phyloP scores from a whole-genome alignment of 2,888 invertebrate species.

The Agriopis aurantiaria region DNA sequence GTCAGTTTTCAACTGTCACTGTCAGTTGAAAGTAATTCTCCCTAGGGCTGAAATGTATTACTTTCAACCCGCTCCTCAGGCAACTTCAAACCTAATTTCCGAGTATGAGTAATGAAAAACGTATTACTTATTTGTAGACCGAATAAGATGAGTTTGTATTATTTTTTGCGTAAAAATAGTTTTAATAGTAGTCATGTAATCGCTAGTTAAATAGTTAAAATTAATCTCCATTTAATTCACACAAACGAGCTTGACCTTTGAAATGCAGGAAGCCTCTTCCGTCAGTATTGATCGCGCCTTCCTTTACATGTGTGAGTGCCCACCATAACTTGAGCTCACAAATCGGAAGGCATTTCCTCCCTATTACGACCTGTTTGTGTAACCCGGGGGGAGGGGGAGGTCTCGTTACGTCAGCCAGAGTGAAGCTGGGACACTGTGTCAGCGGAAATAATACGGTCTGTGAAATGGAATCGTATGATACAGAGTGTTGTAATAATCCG shows the following conservation, averaged over 20 bases:
- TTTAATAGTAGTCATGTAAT: too few relatives aligned
- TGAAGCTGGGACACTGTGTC: constrained; percentile 34
- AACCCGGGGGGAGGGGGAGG: constrained; percentile 31
- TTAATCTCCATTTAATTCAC: constrained; percentile 25
- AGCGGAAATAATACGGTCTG: constrained; percentile 39
- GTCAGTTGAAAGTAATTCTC: too few relatives aligned
- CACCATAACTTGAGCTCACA: constrained; percentile 35
- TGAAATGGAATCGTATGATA: constrained; percentile 36
- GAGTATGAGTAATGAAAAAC: too few relatives aligned
- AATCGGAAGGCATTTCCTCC: constrained; percentile 37
- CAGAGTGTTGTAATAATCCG: constrained; percentile 31
- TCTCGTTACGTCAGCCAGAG: constrained; percentile 31
- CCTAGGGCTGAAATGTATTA: too few relatives aligned
- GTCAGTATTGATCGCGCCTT: constrained; percentile 41
- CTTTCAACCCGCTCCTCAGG: too few relatives aligned
- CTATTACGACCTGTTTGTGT: constrained; percentile 37
- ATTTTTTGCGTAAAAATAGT: too few relatives aligned
- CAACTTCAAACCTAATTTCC: too few relatives aligned
- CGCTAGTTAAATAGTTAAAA: neutral
- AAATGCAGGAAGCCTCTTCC: constrained; percentile 38
- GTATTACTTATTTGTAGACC: too few relatives aligned
- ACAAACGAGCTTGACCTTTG: constrained; percentile 40
- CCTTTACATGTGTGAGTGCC: constrained; percentile 29
- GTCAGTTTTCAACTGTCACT: too few relatives aligned
- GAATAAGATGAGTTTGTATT: too few relatives aligned